phyloP scores from a whole-genome alignment of 1,140 invertebrate genomes.

The Drosophila pachea region DNA sequence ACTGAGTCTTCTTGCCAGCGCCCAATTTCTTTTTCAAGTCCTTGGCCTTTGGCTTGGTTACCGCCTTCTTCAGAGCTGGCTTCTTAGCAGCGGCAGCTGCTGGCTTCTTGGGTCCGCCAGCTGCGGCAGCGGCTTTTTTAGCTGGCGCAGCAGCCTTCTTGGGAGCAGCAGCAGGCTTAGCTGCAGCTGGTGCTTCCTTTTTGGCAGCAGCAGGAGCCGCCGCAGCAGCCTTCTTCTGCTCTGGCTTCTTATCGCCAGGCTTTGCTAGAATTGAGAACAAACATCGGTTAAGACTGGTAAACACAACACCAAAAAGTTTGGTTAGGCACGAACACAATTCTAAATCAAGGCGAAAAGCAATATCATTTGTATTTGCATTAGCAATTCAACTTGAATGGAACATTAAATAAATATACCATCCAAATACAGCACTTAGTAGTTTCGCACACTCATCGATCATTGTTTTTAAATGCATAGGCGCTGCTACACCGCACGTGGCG shows the following conservation, averaged over 20 bases:
- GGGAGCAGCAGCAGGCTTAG: slow-evolving; percentile 80
- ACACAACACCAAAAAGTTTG: slow-evolving; percentile 54
- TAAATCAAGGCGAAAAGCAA: slow-evolving; percentile 12
- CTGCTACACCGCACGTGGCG: slow-evolving; percentile 65
- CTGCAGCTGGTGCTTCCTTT: slow-evolving; percentile 70
- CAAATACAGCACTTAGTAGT: background rate
- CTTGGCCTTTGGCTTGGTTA: slow-evolving; percentile 82
- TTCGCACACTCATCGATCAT: slow-evolving; percentile 1
- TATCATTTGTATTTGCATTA: background rate
- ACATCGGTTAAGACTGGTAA: slow-evolving; percentile 45
- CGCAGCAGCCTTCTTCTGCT: slow-evolving; percentile 74
- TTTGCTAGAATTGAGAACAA: slow-evolving; percentile 58
- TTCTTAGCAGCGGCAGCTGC: slow-evolving; percentile 59
- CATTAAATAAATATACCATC: background rate
- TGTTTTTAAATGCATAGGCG: slow-evolving; percentile 8
- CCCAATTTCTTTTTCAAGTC: slow-evolving; percentile 82
- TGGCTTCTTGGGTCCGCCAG: slow-evolving; percentile 78
- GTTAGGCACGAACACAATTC: slow-evolving; percentile 54
- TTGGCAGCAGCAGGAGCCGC: slow-evolving; percentile 78
- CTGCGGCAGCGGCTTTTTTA: slow-evolving; percentile 75
- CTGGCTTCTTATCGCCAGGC: slow-evolving; percentile 78
- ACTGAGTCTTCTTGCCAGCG: slow-evolving; percentile 77
- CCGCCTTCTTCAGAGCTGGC: slow-evolving; percentile 78
- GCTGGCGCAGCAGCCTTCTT: slow-evolving; percentile 79
- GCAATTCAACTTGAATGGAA: slow-evolving; percentile 7